Evolutionary conservation across 2,113 vertebrate genomes (phyloP), one percentile per base, ranked within the genome.

Genomic region (Puntigrus tetrazona): DNA sequence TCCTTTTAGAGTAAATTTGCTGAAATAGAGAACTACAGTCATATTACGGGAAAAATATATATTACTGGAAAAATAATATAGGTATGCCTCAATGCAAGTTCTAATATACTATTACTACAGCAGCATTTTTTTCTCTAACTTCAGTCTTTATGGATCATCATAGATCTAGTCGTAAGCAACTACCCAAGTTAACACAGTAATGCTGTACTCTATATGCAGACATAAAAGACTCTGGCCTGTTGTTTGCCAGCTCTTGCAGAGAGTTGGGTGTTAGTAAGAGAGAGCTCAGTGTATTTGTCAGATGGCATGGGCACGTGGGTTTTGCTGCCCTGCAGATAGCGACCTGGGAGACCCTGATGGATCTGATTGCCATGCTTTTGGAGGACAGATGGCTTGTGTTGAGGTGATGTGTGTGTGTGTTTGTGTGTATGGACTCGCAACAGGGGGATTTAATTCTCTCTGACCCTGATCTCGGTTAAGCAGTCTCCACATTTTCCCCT

Each of bases 371-470:
- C 81, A 31, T 81, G 90, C 87, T 90, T 89, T 90, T 90, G 86
- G 89, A 91, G 91, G 91, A 92, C 93, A 93, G 94, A 94, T 94
- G 93, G 94, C 89, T 69, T 84, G 89, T 78, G 55, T 73, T 63
- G 90, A 92, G 90, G 73, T 75, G 73, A 31, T 75, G 72, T 31
- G 72, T 75, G 27, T 45, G 67, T 36, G 65, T 38, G 65, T n/a
- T n/a, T 34, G 34, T 83, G 61, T 82, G 79, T 84, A 59, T 85
- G 55, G 25, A 38, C 6, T 89, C 87, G 82, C 88, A 92, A 90
- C 88, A 91, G 89, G 90, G 84, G 92, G 91, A 93, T 93, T 92
- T 92, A 92, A 89, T 90, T 89, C 90, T 87, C 87, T 80, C 78
- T 93, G 91, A 93, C 91, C 92, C 91, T 92, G 90, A 89, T 92